A percentile compares a stretch with the other conserved stretches of the same genome.
Conservation (phyloP, 2,797 vertebrate species). For the Periparus ater region DNA sequence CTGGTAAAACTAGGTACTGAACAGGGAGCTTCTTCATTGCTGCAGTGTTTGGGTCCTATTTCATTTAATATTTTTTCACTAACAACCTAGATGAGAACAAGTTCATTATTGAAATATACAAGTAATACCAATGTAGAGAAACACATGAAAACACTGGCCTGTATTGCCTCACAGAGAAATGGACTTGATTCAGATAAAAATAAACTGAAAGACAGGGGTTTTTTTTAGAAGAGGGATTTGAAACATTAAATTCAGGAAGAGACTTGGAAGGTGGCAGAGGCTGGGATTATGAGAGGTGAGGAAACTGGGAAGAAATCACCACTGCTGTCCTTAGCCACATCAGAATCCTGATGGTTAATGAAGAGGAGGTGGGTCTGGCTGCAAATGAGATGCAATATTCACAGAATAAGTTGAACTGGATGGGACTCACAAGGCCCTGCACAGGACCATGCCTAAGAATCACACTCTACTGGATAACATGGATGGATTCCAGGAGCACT, state of each 20-base stretch:
- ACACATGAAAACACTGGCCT: background rate
- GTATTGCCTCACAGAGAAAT: background rate
- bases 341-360: accelerated
- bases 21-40: background rate
- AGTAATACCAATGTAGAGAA: background rate
- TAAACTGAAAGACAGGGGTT: background rate
- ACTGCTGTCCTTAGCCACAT: accelerated
- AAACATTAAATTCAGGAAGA: background rate
- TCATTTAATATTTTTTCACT: background rate
- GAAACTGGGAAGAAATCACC: background rate
- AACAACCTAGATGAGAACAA: background rate
- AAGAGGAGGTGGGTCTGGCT: background rate
- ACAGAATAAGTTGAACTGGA: background rate
- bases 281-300: background rate
- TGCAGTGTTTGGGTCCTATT: background rate
- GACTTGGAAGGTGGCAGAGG: background rate
- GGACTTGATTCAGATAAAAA: background rate
- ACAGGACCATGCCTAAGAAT: background rate
- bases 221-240: background rate
- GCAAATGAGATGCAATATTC: background rate
- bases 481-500: background rate
- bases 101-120: background rate
- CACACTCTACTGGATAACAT: accelerated
- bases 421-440: background rate
- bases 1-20: background rate